Base-by-base conservation (phyloP, 2,113 vertebrate species). In the Vimba vimba region DNA sequence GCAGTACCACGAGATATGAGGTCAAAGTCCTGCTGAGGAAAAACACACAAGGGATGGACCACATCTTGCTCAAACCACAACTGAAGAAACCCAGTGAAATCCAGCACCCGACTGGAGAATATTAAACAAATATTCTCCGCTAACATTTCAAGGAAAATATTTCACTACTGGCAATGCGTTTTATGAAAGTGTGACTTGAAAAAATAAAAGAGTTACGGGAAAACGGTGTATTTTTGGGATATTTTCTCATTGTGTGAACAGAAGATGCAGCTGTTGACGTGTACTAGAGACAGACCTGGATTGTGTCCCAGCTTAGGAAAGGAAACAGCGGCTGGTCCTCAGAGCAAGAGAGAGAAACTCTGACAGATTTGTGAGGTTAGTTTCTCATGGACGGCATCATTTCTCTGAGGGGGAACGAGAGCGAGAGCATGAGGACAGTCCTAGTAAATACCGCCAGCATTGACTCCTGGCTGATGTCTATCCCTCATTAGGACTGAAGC, bases 311-410 rank as follows among this genome's bases (percentile, higher is more conserved):
- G 76, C 25, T 80, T 66, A 79, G 2, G 10, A 27, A 69, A 87
- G 85, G 86, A 87, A 84, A 76, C 68, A 82, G 50, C 60, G 78
- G 39, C 2, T 30, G 69, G 69, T 81, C 68, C 60, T 79, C 47
- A 71, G 52, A 39, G 52, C 10, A 43, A 83, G 30, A 83, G 82
- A 68, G 62, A 77, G 43, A 52, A 21, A 47, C 52, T 55, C 21
- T 79, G 85, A 86, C 33, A 85, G 87, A 90, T 88, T 90, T 88
- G 86, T 27, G 60, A 74, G 52, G 79, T 73, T 66, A 55, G 36
- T 82, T 79, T 81, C 85, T 76, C 45, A 68, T 79, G 66, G 39
- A n/a, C 43, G 33, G 27, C 62, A 75, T 84, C 27, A 66, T 47
- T 68, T 45, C 33, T 57, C 81, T 57, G n/a, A 74, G 45, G 33